Percentiles rank a stretch among this genome's conserved stretches.
Evolutionary conservation across 2,113 vertebrate species (phyloP).

Genomic region (Sebastes fasciatus): DNA sequence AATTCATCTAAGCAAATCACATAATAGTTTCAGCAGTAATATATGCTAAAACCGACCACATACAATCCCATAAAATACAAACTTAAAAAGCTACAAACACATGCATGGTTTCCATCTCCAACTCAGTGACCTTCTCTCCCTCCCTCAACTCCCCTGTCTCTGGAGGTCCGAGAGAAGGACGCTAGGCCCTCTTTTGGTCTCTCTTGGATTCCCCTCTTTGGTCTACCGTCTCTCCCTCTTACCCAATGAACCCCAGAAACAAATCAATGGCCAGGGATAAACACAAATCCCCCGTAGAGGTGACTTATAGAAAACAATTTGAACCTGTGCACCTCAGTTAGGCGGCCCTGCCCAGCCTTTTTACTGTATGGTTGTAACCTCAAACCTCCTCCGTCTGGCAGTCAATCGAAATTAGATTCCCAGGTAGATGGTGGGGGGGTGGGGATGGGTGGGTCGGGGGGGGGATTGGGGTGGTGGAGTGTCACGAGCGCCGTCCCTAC

Average conservation of each 20-base stretch:
- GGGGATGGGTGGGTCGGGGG: neutral
- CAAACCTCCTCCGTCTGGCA: slow-evolving; percentile 75
- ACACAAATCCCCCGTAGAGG: slow-evolving; percentile 79
- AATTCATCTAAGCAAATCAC: neutral
- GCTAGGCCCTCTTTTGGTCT: slow-evolving; percentile 29
- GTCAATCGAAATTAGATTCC: slow-evolving; percentile 81
- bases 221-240: slow-evolving; percentile 52
- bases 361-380: slow-evolving; percentile 77
- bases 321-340: slow-evolving; percentile 70
- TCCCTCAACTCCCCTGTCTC: slow-evolving; percentile 21
- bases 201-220: slow-evolving; percentile 53
- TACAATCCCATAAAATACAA: neutral
- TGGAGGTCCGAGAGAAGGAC: slow-evolving; percentile 60
- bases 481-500: slow-evolving; percentile 31
- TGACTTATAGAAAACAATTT: slow-evolving; percentile 84
- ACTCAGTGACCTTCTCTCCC: neutral
- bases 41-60: neutral
- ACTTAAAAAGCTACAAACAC: neutral
- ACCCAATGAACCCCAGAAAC: slow-evolving; percentile 71
- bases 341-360: slow-evolving; percentile 60
- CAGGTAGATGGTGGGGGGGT: slow-evolving; percentile 56
- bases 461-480: slow-evolving; percentile 31
- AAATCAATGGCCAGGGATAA: slow-evolving; percentile 81
- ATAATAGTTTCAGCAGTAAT: neutral
- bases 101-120: slow-evolving; percentile 3